These are phyloP conservation scores for Pogonognathellus flavescens DNA, from an alignment of 1,140 invertebrate species.

Conservation along the genomic window DNA sequence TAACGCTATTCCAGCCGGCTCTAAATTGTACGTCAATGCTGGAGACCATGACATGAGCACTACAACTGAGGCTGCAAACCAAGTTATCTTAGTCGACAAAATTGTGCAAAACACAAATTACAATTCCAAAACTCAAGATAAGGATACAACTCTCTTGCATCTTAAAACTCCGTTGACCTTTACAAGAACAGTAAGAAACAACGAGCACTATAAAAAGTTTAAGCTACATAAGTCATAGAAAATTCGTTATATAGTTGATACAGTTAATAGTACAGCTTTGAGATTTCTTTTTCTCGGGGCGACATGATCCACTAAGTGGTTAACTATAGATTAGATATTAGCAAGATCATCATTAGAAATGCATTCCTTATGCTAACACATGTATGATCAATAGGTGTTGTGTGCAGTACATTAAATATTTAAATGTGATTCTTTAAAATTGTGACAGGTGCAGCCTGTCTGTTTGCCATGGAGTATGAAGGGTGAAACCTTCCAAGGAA, in stretches of 20 bases:
- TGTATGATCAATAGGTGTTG: too few relatives aligned
- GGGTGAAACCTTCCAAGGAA: slow-evolving; percentile 24
- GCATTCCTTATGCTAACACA: too few relatives aligned
- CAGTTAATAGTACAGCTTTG: too few relatives aligned
- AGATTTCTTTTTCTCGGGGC: too few relatives aligned
- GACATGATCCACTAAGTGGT: too few relatives aligned
- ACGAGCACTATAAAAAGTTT: neutral
- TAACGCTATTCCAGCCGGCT: neutral
- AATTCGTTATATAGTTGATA: neutral
- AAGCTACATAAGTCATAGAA: neutral
- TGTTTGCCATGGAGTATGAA: slow-evolving; percentile 58
- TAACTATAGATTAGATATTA: too few relatives aligned
- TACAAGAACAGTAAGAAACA: slow-evolving; percentile 24
- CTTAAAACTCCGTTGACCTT: slow-evolving; percentile 30
- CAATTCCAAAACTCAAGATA: slow-evolving; percentile 68
- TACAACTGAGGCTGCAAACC: slow-evolving; percentile 70
- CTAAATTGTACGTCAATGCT: slow-evolving; percentile 52
- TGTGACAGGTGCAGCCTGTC: slow-evolving; percentile 50
- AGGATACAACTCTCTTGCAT: slow-evolving; percentile 76
- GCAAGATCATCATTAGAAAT: too few relatives aligned
- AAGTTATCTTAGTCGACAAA: slow-evolving; percentile 66
- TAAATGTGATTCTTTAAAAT: too few relatives aligned
- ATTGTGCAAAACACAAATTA: slow-evolving; percentile 71
- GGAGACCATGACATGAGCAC: slow-evolving; percentile 62
- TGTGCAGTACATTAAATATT: too few relatives aligned